These are phyloP conservation scores for Tetragnatha versicolor DNA, from an alignment of 1,140 invertebrate genomes.

Conservation along the genomic window DNA sequence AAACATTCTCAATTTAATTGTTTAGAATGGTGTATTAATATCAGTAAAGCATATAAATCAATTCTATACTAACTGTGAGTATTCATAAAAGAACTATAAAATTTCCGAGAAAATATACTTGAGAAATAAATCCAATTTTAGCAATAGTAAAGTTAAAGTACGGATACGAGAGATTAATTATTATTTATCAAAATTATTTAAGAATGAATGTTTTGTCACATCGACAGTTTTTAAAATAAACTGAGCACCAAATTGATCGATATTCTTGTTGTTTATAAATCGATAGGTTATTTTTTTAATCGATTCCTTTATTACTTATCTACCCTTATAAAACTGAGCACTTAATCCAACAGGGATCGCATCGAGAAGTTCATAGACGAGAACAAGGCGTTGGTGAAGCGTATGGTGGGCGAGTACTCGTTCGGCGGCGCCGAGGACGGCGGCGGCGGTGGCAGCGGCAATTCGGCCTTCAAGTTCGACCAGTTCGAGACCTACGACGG, in stretches of 20 bases:
- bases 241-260: no score
- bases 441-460: conserved; percentile 41
- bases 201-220: not conserved
- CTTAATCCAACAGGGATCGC: conserved; percentile 74
- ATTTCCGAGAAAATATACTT: no score
- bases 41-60: not conserved
- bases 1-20: not conserved
- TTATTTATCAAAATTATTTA: no score
- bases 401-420: conserved; percentile 74
- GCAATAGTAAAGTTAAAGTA: no score
- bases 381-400: conserved; percentile 88
- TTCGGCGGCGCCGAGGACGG: conserved; percentile 54
- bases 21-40: not conserved
- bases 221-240: not conserved
- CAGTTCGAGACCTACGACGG: conserved; percentile 57
- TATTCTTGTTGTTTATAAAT: no score
- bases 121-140: no score
- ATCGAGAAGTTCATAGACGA: conserved; percentile 92
- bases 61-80: no score
- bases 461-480: conserved; percentile 33
- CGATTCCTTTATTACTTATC: not conserved
- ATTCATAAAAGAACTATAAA: no score
- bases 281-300: not conserved
- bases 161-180: no score
- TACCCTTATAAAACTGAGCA: conserved; percentile 4